Evolutionary conservation across 1,140 invertebrate species (phyloP), one percentile per base, ranked within the genome.

Genomic region (Diorhabda carinulata): DNA sequence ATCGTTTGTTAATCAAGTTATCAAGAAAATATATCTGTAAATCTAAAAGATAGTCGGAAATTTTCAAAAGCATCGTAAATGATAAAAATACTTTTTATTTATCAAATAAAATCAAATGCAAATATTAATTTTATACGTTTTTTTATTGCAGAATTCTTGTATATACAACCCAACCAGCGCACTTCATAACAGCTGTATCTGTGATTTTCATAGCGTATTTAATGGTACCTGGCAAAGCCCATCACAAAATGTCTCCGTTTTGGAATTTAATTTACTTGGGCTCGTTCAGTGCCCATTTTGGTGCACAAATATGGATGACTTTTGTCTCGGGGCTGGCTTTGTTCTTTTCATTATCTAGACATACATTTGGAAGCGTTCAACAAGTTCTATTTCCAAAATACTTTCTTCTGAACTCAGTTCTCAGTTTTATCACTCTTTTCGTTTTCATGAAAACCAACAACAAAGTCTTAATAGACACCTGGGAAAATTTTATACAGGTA

Each of bases 221-320:
- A 25, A 76, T 88, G 43, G 78, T 86, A 64, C 85, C 87, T 56
- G 80, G 81, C 63, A 81, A 82, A 61, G 78, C 82, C 45, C 81
- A 78, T 78, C 78, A 68, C 10, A 80, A 76, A 68, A 78, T 75
- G 78, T 82, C 75, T 83, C 81, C 72, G 59, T 74, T 81, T 66
- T 77, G 83, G 42, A 83, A 83, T 10, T 84, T 93, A 44, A 79
- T 91, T 6, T 93, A 93, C 79, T 81, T 94, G 9, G 84, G 84
- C 0, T 87, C 90, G 3, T 91, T 93, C 71, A 87, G 90, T 52
- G 86, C 88, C 59, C 91, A 94, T 77, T 88, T 93, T 73, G 92
- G 92, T 10, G 85, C 91, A 6, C 92, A 94, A 82, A 87, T 94
- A 68, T 95, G 92, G 92, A 95, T 95, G 92, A 94, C 92, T 8